Evolutionary conservation across 92 coral and sea anemone genomes (phyloP).

Genomic region (Porites divaricata): DNA sequence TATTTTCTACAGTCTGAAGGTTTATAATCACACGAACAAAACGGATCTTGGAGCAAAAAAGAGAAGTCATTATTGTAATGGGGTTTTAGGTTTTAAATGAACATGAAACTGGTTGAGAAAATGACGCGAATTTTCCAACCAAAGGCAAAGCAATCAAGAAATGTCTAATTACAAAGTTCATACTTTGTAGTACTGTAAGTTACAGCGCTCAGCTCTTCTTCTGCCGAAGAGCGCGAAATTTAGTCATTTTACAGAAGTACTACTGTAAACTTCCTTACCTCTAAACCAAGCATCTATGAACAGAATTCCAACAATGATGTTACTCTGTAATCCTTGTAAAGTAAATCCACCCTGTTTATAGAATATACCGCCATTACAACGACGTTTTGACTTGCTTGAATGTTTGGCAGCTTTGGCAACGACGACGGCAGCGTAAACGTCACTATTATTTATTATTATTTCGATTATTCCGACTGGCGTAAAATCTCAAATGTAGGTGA

Average conservation of each 20-base stretch:
- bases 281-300: slow-evolving; percentile 84
- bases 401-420: not conserved
- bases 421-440: not conserved
- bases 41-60: too few relatives aligned
- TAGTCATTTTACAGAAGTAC: not conserved
- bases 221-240: not conserved
- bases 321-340: slow-evolving; percentile 68
- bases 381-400: not conserved
- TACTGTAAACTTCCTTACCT: slow-evolving; percentile 39
- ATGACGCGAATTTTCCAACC: too few relatives aligned
- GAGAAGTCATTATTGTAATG: too few relatives aligned
- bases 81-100: too few relatives aligned
- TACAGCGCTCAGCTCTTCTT: too few relatives aligned
- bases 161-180: not conserved
- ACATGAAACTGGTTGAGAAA: too few relatives aligned
- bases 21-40: too few relatives aligned
- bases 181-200: not conserved
- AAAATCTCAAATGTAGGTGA: too few relatives aligned
- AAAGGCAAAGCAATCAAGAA: not conserved
- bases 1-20: too few relatives aligned
- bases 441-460: too few relatives aligned
- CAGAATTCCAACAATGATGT: slow-evolving; percentile 73
- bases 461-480: too few relatives aligned
- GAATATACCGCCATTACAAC: not conserved
- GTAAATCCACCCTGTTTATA: slow-evolving; percentile 77